Base-by-base conservation (phyloP, 2,888 invertebrate genomes). In the Panzeria rudis region DNA sequence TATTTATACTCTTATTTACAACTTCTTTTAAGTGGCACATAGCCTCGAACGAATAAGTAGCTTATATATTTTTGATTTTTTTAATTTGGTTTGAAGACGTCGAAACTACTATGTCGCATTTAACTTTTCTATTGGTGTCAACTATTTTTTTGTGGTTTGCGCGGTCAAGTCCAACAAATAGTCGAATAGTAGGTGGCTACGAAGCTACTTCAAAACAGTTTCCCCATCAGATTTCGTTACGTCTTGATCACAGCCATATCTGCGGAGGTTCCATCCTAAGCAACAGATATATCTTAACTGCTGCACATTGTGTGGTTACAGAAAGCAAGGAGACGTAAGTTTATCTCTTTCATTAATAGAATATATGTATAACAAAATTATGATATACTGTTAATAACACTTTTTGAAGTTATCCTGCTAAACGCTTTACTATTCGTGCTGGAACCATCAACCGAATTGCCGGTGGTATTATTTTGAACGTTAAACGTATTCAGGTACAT, bases 191-290 rank as follows among this genome's bases (percentile, higher is more conserved):
- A 25, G 89, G 90, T 35, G 92, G 92, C 4, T 68, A 86, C 5
- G 78, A 88, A 32, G 92, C 92, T 3, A 59, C 35, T 4, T 68
- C 85, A 11, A 89, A 86, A 11, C 89, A 91, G 76, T 92, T 91
- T 83, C 91, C 92, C 0, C 88, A 90, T 87, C 91, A 91, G 88
- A 86, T 91, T 5, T 91, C 92, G 0, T 59, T 91, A 52, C 86
- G 87, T 29, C 61, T 32, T 3, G n/a, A 83, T 41, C 85, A 86
- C 9, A 72, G 41, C 6, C 88, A 89, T 73, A 50, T 44, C 9
- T 90, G 90, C 52, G 90, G 89, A 56, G 89, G 89, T 72, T 89
- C 89, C 0, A 88, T 89, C 25, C 82, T 89, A 25, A 80, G 77
- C 9, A 68, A 47, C n/a, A 87, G 71, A 29, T 87, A 84, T 35